Conservation (phyloP, 2,113 vertebrate species). For the Anoura caudifer region DNA sequence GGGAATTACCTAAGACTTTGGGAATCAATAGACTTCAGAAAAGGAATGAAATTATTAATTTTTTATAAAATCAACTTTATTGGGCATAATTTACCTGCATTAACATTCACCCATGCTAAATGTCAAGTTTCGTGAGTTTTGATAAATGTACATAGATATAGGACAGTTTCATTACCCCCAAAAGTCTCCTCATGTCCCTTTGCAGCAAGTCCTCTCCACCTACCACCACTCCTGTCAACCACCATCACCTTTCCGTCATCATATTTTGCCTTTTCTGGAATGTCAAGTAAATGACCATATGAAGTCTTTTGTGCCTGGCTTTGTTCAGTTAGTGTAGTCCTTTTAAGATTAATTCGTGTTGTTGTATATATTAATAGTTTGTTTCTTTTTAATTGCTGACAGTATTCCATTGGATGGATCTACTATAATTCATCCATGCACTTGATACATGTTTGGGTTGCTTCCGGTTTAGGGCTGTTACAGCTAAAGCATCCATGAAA, state of each 20-base stretch:
- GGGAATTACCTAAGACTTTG: conserved; percentile 29
- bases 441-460: not conserved
- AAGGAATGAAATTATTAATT: conserved; percentile 25
- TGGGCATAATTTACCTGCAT: not conserved
- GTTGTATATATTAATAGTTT: too few relatives aligned
- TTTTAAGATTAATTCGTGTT: too few relatives aligned
- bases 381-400: not conserved
- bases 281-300: too few relatives aligned
- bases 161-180: not conserved
- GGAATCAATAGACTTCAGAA: not conserved
- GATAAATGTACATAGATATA: not conserved
- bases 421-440: not conserved
- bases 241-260: too few relatives aligned
- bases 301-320: too few relatives aligned
- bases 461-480: not conserved
- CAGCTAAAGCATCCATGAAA: not conserved
- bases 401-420: not conserved
- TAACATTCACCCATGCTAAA: not conserved
- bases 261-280: too few relatives aligned
- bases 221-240: too few relatives aligned
- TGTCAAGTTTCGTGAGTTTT: conserved; percentile 21
- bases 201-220: too few relatives aligned
- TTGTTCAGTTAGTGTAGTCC: too few relatives aligned
- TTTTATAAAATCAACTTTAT: not conserved
- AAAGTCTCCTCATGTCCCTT: too few relatives aligned